phyloP scores from a whole-genome alignment of 2,888 invertebrate genomes.

The Chelonus formosanus region DNA sequence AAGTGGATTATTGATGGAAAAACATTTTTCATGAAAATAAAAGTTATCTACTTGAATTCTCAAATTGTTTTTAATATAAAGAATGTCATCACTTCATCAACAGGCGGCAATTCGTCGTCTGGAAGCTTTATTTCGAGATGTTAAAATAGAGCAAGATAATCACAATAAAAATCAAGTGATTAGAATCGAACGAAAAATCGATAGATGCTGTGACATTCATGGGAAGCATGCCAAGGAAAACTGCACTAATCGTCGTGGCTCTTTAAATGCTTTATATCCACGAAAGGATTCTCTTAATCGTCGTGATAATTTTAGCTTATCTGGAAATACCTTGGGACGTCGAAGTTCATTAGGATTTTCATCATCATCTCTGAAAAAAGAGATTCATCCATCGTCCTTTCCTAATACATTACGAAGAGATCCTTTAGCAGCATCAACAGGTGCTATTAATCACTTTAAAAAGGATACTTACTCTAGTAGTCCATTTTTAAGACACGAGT shows the following conservation, averaged over 20 bases:
- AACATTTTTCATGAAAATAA: background rate
- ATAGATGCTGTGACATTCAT: slow-evolving; percentile 78
- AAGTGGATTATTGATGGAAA: no score
- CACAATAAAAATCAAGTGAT: slow-evolving; percentile 50
- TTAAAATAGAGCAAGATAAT: slow-evolving; percentile 68
- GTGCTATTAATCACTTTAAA: slow-evolving; percentile 54
- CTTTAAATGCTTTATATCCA: slow-evolving; percentile 67
- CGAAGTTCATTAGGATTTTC: slow-evolving; percentile 39
- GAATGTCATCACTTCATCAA: slow-evolving; percentile 66
- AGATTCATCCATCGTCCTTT: slow-evolving; percentile 77
- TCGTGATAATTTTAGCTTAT: slow-evolving; percentile 43
- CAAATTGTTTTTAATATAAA: slow-evolving; percentile 18
- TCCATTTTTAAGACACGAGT: slow-evolving; percentile 66
- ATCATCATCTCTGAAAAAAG: slow-evolving; percentile 68
- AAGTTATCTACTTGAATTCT: background rate
- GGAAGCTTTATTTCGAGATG: slow-evolving; percentile 77
- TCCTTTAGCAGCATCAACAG: slow-evolving; percentile 65
- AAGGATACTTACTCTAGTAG: slow-evolving; percentile 48
- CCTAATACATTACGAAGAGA: slow-evolving; percentile 74
- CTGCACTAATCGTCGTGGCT: slow-evolving; percentile 69
- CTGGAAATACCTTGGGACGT: slow-evolving; percentile 41
- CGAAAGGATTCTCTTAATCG: slow-evolving; percentile 58
- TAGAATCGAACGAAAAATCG: slow-evolving; percentile 69
- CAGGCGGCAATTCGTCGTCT: slow-evolving; percentile 76
- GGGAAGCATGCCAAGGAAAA: slow-evolving; percentile 66